Conservation (phyloP, 2,888 invertebrate genomes). For the Cephus runcator region DNA sequence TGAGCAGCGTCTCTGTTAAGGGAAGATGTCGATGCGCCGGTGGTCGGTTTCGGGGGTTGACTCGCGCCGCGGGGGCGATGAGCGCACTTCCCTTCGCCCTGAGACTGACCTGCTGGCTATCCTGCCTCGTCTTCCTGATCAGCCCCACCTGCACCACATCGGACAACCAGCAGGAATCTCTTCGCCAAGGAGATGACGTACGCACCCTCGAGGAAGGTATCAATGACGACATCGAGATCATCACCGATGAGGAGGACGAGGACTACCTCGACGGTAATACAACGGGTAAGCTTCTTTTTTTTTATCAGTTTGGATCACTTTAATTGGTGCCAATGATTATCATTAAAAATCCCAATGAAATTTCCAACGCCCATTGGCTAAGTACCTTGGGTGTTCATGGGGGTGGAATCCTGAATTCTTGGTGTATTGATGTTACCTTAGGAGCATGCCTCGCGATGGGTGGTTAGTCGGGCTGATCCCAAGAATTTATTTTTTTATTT, state of each 20-base stretch:
- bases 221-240: conserved; percentile 31
- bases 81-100: conserved; percentile 63
- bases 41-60: conserved; percentile 64
- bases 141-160: conserved; percentile 22
- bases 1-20: conserved; percentile 13
- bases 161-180: conserved; percentile 13
- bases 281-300: conserved; percentile 54
- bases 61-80: conserved; percentile 65
- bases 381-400: not conserved
- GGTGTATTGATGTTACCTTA: not conserved
- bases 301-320: not conserved
- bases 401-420: not conserved
- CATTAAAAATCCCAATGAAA: not conserved
- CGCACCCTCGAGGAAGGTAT: conserved; percentile 10
- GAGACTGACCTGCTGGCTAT: conserved; percentile 60
- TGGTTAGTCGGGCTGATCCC: not conserved
- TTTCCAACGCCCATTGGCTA: not conserved
- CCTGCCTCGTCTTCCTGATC: conserved; percentile 56
- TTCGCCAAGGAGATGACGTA: conserved; percentile 15
- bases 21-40: conserved; percentile 63
- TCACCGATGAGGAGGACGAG: conserved; percentile 59
- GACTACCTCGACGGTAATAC: conserved; percentile 60
- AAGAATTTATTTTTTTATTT: not conserved
- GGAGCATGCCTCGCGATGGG: not conserved
- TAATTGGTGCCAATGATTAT: not conserved